phyloP scores from a whole-genome alignment of 2,888 invertebrate species.

The Elegia similella region DNA sequence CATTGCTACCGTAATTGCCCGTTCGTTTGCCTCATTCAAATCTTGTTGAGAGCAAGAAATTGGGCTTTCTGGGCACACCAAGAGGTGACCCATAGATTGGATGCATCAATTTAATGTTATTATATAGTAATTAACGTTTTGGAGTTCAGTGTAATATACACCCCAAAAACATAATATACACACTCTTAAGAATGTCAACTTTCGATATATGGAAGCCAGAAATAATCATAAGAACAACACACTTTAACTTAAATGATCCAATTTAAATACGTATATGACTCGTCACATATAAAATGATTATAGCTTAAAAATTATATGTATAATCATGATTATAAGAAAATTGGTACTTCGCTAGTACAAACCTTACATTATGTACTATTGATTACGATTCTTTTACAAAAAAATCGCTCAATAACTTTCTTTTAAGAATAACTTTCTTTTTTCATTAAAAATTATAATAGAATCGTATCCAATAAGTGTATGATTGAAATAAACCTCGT shows the following conservation, averaged over 20 bases:
- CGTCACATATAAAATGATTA: slow-evolving; percentile 10
- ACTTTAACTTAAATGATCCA: slow-evolving; percentile 16
- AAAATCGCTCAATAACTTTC: neutral
- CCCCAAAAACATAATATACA: slow-evolving; percentile 27
- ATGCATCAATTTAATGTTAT: neutral
- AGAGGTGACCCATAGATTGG: no score
- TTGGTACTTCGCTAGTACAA: slow-evolving; percentile 24
- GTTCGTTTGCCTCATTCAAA: no score
- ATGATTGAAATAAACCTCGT: slow-evolving; percentile 27
- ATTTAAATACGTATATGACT: slow-evolving; percentile 10
- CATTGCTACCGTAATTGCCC: no score
- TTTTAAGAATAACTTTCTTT: no score
- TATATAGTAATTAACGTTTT: slow-evolving; percentile 7
- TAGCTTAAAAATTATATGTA: slow-evolving; percentile 14
- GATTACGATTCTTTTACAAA: neutral
- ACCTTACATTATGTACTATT: neutral
- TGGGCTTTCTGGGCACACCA: no score
- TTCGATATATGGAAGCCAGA: slow-evolving; percentile 45
- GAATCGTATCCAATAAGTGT: slow-evolving; percentile 22
- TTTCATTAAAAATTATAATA: neutral
- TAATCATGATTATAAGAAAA: slow-evolving; percentile 12
- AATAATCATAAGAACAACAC: slow-evolving; percentile 21
- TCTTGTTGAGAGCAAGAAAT: no score
- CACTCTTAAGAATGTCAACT: slow-evolving; percentile 49
- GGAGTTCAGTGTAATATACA: slow-evolving; percentile 14